Evolutionary conservation across 2,113 vertebrate species (phyloP).

Genomic region (Plectropomus leopardus): DNA sequence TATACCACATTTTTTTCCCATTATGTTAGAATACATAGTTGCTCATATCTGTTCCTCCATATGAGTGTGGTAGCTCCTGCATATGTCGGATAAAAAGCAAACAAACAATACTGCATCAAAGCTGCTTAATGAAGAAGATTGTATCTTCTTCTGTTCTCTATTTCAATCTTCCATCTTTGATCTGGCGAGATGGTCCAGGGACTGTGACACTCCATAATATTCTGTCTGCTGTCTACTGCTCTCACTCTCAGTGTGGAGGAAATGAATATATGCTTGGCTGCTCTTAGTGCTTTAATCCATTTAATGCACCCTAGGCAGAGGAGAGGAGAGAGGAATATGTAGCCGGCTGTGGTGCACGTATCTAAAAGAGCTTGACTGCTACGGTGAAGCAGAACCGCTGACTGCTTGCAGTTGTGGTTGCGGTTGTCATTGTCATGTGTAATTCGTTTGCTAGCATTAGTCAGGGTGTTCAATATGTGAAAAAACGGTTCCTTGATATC

Average conservation of each 20-base stretch:
- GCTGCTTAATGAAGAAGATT: constrained; percentile 49
- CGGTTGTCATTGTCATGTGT: constrained; percentile 56
- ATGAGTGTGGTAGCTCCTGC: background rate
- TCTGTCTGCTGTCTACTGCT: constrained; percentile 53
- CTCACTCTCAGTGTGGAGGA: constrained; percentile 65
- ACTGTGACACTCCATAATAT: constrained; percentile 68
- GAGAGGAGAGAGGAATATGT: constrained; percentile 60
- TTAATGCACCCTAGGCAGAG: constrained; percentile 74
- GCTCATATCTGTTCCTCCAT: constrained; percentile 23
- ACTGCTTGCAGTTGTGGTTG: constrained; percentile 46
- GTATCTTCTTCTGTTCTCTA: constrained; percentile 44
- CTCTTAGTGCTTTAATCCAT: constrained; percentile 77
- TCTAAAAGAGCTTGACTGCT: constrained; percentile 65
- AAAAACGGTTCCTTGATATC: constrained; percentile 19
- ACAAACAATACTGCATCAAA: constrained; percentile 30
- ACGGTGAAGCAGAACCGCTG: constrained; percentile 61
- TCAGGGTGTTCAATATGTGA: constrained; percentile 39
- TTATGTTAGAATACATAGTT: background rate
- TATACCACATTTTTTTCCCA: background rate
- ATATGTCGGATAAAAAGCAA: constrained; percentile 5
- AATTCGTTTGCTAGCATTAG: constrained; percentile 40
- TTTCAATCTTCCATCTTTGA: constrained; percentile 66
- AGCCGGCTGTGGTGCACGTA: constrained; percentile 49
- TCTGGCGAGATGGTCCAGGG: constrained; percentile 56
- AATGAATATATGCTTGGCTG: constrained; percentile 78